Evolutionary conservation across 2,888 invertebrate species (phyloP).

Genomic region (Amphipoea oculea): DNA sequence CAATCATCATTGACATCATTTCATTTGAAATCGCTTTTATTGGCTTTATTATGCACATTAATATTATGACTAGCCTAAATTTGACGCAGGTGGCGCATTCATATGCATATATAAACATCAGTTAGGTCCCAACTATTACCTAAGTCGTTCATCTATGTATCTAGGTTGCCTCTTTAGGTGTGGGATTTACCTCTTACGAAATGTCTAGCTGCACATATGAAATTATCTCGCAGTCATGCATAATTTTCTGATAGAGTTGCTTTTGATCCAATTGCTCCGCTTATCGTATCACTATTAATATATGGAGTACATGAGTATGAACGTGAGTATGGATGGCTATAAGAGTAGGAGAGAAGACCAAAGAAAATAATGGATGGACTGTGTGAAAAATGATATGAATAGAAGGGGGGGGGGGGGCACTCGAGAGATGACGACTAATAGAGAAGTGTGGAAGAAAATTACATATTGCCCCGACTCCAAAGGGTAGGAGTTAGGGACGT

Average conservation of each 20-base stretch:
- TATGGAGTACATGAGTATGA: background rate
- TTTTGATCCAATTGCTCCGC: background rate
- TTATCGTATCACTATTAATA: background rate
- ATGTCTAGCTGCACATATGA: conserved; percentile 48
- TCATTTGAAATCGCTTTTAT: conserved; percentile 16
- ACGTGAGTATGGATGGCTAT: background rate
- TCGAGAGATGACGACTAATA: background rate
- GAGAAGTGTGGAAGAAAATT: background rate
- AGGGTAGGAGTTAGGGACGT: background rate
- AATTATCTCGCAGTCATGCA: conserved; percentile 33
- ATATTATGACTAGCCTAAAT: conserved; percentile 32
- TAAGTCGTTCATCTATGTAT: conserved; percentile 75
- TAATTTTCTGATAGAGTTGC: conserved; percentile 3
- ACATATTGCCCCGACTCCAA: background rate
- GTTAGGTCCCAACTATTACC: conserved; percentile 66
- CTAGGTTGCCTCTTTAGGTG: conserved; percentile 72
- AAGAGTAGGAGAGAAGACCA: background rate
- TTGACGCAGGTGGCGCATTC: conserved; percentile 42
- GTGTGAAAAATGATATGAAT: no score
- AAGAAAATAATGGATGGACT: background rate
- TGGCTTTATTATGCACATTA: conserved; percentile 14
- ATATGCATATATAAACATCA: conserved; percentile 45
- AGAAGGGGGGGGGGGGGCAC: background rate
- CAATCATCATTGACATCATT: conserved; percentile 42
- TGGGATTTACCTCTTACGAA: conserved; percentile 71